phyloP scores from a whole-genome alignment of 2,797 vertebrate species.

The Onychomys torridus region DNA sequence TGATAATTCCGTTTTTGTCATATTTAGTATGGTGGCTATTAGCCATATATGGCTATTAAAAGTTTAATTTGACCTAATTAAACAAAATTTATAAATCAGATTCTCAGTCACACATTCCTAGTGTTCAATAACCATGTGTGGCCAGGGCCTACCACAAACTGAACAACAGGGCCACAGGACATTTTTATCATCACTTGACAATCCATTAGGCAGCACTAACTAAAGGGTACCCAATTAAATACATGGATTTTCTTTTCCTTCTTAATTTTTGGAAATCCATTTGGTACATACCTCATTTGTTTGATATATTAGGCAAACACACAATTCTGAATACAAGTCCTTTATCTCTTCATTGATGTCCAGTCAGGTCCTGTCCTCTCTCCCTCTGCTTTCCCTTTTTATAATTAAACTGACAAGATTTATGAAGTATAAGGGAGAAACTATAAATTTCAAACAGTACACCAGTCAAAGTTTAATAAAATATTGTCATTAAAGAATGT shows the following conservation, averaged over 20 bases:
- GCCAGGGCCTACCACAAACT: not conserved
- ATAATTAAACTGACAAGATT: not conserved
- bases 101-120: constrained; percentile 25
- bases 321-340: constrained; percentile 20
- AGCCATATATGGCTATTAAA: constrained; percentile 4
- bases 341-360: not conserved
- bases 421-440: not conserved
- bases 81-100: constrained; percentile 23
- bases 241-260: not conserved
- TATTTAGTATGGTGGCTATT: not conserved
- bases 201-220: not conserved
- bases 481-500: not conserved
- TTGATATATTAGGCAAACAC: not conserved
- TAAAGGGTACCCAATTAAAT: not conserved
- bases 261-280: not conserved
- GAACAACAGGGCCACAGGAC: not conserved
- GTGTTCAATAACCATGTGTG: not conserved
- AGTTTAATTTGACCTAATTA: constrained; percentile 38
- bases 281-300: not conserved
- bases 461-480: not conserved
- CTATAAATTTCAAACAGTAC: not conserved
- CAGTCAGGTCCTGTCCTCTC: not conserved
- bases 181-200: not conserved
- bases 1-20: constrained; percentile 38
- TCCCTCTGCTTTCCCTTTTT: not conserved